Base-by-base conservation (phyloP, 2,797 vertebrate genomes). In the Anabacerthia variegaticeps region DNA sequence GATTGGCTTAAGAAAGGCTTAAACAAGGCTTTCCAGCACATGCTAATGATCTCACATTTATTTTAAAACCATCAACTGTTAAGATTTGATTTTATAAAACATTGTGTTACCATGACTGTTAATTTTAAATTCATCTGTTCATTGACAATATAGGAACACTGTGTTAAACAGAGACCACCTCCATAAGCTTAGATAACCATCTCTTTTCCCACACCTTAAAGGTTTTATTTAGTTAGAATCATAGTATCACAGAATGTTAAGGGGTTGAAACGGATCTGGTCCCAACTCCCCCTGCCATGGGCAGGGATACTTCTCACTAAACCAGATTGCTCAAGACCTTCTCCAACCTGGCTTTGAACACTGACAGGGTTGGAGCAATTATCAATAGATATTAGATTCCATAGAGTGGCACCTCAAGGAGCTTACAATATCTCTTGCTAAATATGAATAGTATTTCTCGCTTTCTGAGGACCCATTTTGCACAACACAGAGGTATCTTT, bases 371-470 rank as follows among this genome's bases (percentile, higher is more conserved):
- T 46, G 21, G 4, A 22, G 10, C 30, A 39, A 3, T 63, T 77
- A 36, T 23, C 2, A 2, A 8, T n/a, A 55, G 16, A 1, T 62
- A 16, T 59, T 39, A 55, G 30, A 48, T 51, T 79, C 10, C 23
- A 63, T 0, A 0, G 5, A 34, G 6, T 43, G 19, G 3, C 7
- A 66, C 18, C 8, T 62, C 0, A 0, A 43, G 20, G 44, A 73
- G 2, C 2, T 67, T 36, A 36, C 7, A 20, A 4, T 26, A 27
- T 52, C 4, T 81, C 24, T 54, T 39, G 11, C 3, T 88, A 58
- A 48, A 46, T 48, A 30, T 0, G 5, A 68, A 65, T 51, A 55
- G 14, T 51, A 55, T 1, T 2, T 75, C 19, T 21, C 36, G 9
- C 9, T 89, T 79, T 26, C 26, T 27, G 4, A 12, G 16, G 10